phyloP scores from a whole-genome alignment of 2,888 invertebrate genomes.

The Eupithecia dodoneata region DNA sequence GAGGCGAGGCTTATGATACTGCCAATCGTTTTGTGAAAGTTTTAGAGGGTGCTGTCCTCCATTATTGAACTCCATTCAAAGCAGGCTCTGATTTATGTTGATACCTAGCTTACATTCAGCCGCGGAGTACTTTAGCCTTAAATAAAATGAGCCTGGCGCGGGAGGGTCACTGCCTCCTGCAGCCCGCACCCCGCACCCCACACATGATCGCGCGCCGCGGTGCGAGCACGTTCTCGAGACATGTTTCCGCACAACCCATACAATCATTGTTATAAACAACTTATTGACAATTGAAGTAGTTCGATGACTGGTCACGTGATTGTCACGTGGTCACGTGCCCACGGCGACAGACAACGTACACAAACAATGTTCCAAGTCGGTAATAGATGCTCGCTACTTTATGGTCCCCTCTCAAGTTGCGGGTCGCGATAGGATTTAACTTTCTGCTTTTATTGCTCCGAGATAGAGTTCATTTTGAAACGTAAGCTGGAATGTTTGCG shows the following conservation, averaged over 20 bases:
- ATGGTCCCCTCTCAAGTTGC: slow-evolving; percentile 26
- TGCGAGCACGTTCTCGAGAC: no score
- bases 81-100: background rate
- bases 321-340: slow-evolving; percentile 13
- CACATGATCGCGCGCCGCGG: no score
- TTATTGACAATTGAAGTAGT: no score
- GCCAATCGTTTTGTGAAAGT: slow-evolving; percentile 7
- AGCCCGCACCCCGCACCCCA: no score
- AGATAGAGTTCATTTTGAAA: slow-evolving; percentile 27
- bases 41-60: background rate
- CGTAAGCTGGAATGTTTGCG: background rate
- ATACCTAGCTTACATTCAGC: no score
- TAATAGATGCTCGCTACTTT: slow-evolving; percentile 40
- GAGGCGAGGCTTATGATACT: background rate
- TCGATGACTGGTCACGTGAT: no score
- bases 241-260: no score
- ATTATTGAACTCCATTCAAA: background rate
- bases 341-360: slow-evolving; percentile 22
- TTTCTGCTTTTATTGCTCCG: slow-evolving; percentile 19
- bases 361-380: slow-evolving; percentile 33
- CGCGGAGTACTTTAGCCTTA: no score
- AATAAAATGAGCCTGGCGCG: no score
- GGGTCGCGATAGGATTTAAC: slow-evolving; percentile 9
- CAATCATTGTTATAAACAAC: no score
- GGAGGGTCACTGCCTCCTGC: no score